These are phyloP conservation scores for Drosophila atripex DNA, from an alignment of 2,888 invertebrate genomes.

Conservation along the genomic window DNA sequence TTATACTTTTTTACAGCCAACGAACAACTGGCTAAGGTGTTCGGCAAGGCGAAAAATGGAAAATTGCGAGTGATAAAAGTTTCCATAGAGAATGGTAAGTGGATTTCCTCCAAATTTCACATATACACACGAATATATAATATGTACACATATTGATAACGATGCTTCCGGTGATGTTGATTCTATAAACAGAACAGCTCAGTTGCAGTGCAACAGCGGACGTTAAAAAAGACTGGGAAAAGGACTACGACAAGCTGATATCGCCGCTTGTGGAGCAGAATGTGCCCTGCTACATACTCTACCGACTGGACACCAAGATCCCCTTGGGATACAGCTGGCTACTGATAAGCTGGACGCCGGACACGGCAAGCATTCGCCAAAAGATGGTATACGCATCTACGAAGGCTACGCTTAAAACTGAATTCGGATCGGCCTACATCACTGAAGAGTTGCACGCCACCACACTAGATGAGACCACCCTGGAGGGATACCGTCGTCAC, in stretches of 20 bases:
- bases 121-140: conserved; percentile 14
- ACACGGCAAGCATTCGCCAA: conserved; percentile 91
- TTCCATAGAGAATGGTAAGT: conserved; percentile 92
- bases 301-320: conserved; percentile 91
- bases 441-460: conserved; percentile 98
- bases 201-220: conserved; percentile 87
- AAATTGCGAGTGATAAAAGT: conserved; percentile 92
- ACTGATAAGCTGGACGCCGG: conserved; percentile 97
- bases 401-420: conserved; percentile 97
- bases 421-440: conserved; percentile 97
- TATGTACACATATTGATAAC: conserved; percentile 41
- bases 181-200: conserved; percentile 88
- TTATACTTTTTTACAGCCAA: conserved; percentile 87
- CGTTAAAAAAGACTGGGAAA: conserved; percentile 91
- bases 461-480: conserved; percentile 90
- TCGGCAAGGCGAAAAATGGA: conserved; percentile 91
- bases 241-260: conserved; percentile 92
- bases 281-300: conserved; percentile 96
- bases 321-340: conserved; percentile 95
- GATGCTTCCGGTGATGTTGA: conserved; percentile 19
- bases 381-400: conserved; percentile 99
- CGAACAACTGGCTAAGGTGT: conserved; percentile 90
- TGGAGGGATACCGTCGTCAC: conserved; percentile 92
- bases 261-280: conserved; percentile 89
- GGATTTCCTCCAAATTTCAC: conserved; percentile 12